Evolutionary conservation across 2,113 vertebrate genomes (phyloP).

Genomic region (Gadus chalcogrammus): DNA sequence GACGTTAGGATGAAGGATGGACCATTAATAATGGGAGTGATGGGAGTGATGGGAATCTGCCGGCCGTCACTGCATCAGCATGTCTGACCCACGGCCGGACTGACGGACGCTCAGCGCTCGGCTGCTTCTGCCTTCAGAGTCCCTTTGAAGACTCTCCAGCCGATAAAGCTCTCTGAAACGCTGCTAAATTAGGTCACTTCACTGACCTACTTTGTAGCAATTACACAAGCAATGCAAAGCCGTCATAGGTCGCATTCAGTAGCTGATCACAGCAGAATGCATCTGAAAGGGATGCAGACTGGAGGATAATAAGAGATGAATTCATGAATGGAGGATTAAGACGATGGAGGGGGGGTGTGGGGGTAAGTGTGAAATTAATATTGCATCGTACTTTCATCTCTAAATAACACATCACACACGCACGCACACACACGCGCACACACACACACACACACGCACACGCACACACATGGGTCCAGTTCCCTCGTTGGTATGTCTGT

Average conservation of each 20-base stretch:
- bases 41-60: too few relatives aligned
- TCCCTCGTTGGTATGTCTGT: neutral
- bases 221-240: constrained; percentile 40
- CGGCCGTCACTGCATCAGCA: too few relatives aligned
- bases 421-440: too few relatives aligned
- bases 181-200: constrained; percentile 42
- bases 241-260: constrained; percentile 10
- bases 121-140: too few relatives aligned
- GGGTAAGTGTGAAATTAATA: constrained; percentile 28
- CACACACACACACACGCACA: too few relatives aligned
- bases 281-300: neutral
- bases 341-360: too few relatives aligned
- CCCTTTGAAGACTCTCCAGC: neutral
- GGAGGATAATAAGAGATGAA: neutral
- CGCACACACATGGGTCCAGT: too few relatives aligned
- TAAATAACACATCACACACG: constrained; percentile 8
- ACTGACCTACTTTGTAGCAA: constrained; percentile 54
- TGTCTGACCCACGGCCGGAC: too few relatives aligned
- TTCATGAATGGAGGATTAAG: too few relatives aligned
- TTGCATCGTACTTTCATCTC: constrained; percentile 15
- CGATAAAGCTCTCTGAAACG: constrained; percentile 21
- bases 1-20: too few relatives aligned
- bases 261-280: neutral
- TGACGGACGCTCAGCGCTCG: too few relatives aligned
- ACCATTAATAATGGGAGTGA: too few relatives aligned